Percentiles rank a stretch among this genome's conserved stretches.
phyloP scores from a whole-genome alignment of 1,140 invertebrate genomes.

The Rhopalosiphum maidis region DNA sequence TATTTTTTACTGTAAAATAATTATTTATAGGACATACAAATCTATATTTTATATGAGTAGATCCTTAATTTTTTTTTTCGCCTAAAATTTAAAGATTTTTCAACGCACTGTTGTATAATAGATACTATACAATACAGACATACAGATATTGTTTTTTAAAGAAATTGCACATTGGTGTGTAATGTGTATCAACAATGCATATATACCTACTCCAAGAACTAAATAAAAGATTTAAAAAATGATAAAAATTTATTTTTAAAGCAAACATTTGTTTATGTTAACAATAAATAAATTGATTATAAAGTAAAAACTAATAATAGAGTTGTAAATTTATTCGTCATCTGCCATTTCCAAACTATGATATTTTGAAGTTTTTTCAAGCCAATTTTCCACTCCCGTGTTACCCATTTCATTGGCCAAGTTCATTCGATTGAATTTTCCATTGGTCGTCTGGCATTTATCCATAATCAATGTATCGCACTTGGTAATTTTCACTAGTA shows the following conservation, averaged over 20 bases:
- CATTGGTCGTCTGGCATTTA: slow-evolving; percentile 30
- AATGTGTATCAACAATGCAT: neutral
- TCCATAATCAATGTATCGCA: slow-evolving; percentile 29
- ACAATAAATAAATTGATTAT: slow-evolving; percentile 22
- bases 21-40: too few species aligned
- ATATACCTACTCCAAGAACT: neutral
- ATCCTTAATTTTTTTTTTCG: too few species aligned
- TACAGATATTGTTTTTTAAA: too few species aligned
- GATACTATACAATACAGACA: too few species aligned
- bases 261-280: neutral
- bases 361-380: slow-evolving; percentile 76
- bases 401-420: slow-evolving; percentile 63
- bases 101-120: too few species aligned
- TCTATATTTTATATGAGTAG: too few species aligned
- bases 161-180: neutral
- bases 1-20: too few species aligned
- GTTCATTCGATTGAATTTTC: slow-evolving; percentile 45
- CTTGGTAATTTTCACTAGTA: slow-evolving; percentile 52
- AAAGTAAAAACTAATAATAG: slow-evolving; percentile 31
- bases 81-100: too few species aligned
- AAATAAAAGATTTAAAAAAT: neutral
- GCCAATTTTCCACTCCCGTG: slow-evolving; percentile 71
- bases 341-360: slow-evolving; percentile 71
- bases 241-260: neutral
- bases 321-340: slow-evolving; percentile 65